Evolutionary conservation across 2,113 vertebrate genomes (phyloP), one percentile per base, ranked within the genome.

Genomic region (Pelobates fuscus): DNA sequence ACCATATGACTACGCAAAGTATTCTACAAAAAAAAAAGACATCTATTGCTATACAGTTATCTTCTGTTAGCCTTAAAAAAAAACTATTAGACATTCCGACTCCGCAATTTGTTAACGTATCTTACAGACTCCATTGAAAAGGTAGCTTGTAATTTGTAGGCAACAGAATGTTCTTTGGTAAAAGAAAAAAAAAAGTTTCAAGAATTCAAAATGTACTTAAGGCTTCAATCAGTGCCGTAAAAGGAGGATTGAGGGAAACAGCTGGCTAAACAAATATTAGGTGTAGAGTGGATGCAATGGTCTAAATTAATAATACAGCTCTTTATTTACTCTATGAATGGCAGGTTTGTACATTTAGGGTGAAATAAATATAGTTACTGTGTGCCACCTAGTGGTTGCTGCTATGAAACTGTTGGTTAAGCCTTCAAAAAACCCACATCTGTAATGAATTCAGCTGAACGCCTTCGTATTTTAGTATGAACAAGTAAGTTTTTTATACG

Each of bases 201-300:
- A 37, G 10, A 58, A 32, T 55, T 15, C 81, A 84, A 82, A 81
- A 80, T 81, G 81, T 85, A 78, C 79, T 87, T 77, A 81, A 82
- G 77, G 84, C 89, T 88, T 89, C 86, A 88, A 90, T 93, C 88
- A 88, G 80, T 81, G 81, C 72, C 83, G 80, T 89, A 89, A 89
- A 88, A 89, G 81, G 78, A 88, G 82, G 80, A 89, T 86, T 89
- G 90, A 83, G 86, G 88, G 88, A 92, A 92, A 89, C 90, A 93
- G 87, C 89, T 93, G 90, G 85, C 89, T 92, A 93, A 92, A 92
- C 88, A 93, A 94, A 92, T 89, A 93, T 88, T 89, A 88, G 83
- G 80, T 80, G 79, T 71, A 62, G 86, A 87, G 84, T 83, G 80
- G 86, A 86, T 82, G 77, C 80, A 71, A 84, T 80, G 80, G 81